These are phyloP conservation scores for Cheilosia pagana DNA, from an alignment of 2,888 invertebrate genomes.

Conservation along the genomic window DNA sequence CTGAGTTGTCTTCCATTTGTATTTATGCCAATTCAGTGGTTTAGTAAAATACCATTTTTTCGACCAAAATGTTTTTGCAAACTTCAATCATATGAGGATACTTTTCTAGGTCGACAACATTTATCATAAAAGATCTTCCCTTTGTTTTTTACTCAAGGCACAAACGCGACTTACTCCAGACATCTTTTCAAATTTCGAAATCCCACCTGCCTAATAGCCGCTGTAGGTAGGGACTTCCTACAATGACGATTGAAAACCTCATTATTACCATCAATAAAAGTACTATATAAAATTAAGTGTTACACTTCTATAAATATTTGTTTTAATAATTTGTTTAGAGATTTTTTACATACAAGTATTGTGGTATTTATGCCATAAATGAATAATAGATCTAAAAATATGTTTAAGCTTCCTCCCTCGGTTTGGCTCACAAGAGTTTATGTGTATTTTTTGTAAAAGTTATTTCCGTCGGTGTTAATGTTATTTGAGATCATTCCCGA, in stretches of 20 bases:
- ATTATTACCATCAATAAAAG: too few species aligned
- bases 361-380: slow-evolving; percentile 52
- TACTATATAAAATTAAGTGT: neutral
- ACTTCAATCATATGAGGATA: too few species aligned
- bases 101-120: too few species aligned
- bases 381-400: slow-evolving; percentile 41
- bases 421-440: slow-evolving; percentile 37
- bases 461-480: slow-evolving; percentile 53
- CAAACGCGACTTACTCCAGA: too few species aligned
- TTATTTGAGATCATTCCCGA: slow-evolving; percentile 48
- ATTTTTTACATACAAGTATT: slow-evolving; percentile 55
- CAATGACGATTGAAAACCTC: too few species aligned
- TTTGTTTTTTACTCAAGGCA: too few species aligned
- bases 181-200: too few species aligned
- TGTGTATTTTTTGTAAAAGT: slow-evolving; percentile 70
- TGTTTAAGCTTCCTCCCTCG: slow-evolving; percentile 37
- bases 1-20: too few species aligned
- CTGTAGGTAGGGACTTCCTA: too few species aligned
- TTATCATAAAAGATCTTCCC: too few species aligned
- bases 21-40: too few species aligned
- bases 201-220: too few species aligned
- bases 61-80: neutral
- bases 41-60: neutral
- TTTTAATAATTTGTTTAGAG: slow-evolving; percentile 29
- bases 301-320: slow-evolving; percentile 52